phyloP scores from a whole-genome alignment of 2,113 vertebrate genomes.

The Nycticebus coucang region DNA sequence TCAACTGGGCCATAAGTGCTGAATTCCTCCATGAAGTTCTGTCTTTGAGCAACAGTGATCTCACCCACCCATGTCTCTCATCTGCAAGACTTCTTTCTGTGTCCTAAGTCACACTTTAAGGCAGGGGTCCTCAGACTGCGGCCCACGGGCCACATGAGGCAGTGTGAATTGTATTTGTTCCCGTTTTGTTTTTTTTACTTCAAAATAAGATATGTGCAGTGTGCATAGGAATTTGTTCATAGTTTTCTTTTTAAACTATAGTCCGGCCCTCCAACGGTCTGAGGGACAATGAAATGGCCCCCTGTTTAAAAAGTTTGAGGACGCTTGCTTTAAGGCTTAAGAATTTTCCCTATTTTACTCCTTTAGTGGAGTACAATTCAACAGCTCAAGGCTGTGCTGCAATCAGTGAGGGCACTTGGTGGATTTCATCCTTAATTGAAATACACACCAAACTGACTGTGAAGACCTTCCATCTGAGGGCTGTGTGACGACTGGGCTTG shows the following conservation, averaged over 20 bases:
- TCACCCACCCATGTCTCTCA: constrained; percentile 32
- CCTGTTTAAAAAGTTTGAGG: too few relatives aligned
- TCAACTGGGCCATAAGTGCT: background rate
- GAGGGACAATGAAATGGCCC: too few relatives aligned
- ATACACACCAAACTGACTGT: background rate
- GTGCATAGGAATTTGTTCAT: too few relatives aligned
- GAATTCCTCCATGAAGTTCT: constrained; percentile 29
- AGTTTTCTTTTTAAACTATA: too few relatives aligned
- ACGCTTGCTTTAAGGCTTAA: background rate
- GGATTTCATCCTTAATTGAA: constrained; percentile 54
- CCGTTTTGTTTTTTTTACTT: too few relatives aligned
- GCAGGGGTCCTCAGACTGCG: too few relatives aligned
- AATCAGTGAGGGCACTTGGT: background rate
- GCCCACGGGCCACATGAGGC: too few relatives aligned
- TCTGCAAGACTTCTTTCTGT: constrained; percentile 70
- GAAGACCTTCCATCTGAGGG: background rate
- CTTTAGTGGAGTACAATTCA: background rate
- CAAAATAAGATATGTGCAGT: too few relatives aligned
- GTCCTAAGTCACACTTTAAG: constrained; percentile 65
- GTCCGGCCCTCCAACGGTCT: too few relatives aligned
- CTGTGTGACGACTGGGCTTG: background rate
- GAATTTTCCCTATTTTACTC: constrained; percentile 36
- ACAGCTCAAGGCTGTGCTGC: background rate
- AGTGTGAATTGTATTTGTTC: too few relatives aligned
- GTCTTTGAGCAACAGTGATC: constrained; percentile 41